Percentiles rank a stretch among this genome's conserved stretches.
phyloP scores from a whole-genome alignment of 2,888 invertebrate species.

The Drosophila nr. perissopoda region DNA sequence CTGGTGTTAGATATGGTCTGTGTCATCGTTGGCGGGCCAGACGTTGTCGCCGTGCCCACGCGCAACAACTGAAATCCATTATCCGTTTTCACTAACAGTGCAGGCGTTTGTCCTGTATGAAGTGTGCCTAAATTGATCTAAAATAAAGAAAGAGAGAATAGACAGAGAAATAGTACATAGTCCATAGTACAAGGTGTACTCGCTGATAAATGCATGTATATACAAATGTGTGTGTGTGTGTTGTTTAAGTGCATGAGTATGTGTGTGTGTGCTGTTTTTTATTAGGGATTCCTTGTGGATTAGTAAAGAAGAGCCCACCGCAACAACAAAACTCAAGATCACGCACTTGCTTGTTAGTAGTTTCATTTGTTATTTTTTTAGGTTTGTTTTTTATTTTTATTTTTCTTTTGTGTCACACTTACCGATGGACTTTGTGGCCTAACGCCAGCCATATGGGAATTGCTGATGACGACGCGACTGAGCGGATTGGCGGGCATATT shows the following conservation, averaged over 20 bases:
- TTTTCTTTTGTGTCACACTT: slow-evolving; percentile 50
- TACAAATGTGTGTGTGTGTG: slow-evolving; percentile 31
- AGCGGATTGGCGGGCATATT: slow-evolving; percentile 90
- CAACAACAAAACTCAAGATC: slow-evolving; percentile 56
- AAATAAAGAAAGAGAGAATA: slow-evolving; percentile 70
- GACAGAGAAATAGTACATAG: slow-evolving; percentile 46
- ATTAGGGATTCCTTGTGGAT: slow-evolving; percentile 51
- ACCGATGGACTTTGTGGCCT: slow-evolving; percentile 92
- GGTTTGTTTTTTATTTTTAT: background rate
- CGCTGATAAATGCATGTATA: slow-evolving; percentile 37
- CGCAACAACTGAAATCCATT: slow-evolving; percentile 97
- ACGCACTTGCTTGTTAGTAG: slow-evolving; percentile 11
- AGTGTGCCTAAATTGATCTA: slow-evolving; percentile 95
- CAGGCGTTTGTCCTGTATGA: slow-evolving; percentile 94
- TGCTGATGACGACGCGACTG: slow-evolving; percentile 93
- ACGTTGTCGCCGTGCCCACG: slow-evolving; percentile 92
- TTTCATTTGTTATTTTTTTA: background rate
- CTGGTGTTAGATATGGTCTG: slow-evolving; percentile 85
- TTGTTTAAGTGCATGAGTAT: slow-evolving; percentile 33
- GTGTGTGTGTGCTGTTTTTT: slow-evolving; percentile 23
- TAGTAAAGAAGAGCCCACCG: slow-evolving; percentile 69
- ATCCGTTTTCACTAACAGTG: slow-evolving; percentile 97
- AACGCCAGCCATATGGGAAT: slow-evolving; percentile 92
- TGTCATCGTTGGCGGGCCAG: slow-evolving; percentile 86
- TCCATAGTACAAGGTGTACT: slow-evolving; percentile 37